Conservation (phyloP, 2,797 vertebrate genomes). For the Leucoraja ocellata region DNA sequence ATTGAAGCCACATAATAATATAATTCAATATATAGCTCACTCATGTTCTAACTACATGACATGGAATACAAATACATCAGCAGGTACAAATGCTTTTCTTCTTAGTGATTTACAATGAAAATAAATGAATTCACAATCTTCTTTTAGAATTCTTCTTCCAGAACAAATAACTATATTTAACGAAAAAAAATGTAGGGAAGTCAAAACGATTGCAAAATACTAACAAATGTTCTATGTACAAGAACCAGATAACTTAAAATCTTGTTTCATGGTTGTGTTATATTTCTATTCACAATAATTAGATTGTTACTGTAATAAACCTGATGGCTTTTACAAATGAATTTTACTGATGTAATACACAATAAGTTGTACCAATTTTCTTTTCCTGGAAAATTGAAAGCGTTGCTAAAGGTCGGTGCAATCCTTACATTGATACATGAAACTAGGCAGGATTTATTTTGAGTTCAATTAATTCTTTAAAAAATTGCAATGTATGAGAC, state of each 20-base stretch:
- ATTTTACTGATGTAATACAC: not conserved
- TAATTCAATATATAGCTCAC: constrained; percentile 23
- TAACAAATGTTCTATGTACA: not conserved
- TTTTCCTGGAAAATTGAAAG: not conserved
- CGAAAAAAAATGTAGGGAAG: not conserved
- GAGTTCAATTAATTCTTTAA: not conserved
- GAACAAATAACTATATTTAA: not conserved
- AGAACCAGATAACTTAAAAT: not conserved
- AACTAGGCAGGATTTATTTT: not conserved
- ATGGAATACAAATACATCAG: constrained; percentile 19
- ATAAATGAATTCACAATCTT: not conserved
- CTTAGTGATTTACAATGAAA: not conserved
- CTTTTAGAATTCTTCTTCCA: not conserved
- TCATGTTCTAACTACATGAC: not conserved
- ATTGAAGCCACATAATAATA: constrained; percentile 1
- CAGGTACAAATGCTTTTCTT: not conserved
- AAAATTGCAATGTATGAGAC: not conserved
- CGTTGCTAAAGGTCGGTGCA: not conserved
- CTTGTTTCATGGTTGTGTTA: not conserved
- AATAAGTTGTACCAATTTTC: not conserved
- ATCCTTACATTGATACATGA: not conserved
- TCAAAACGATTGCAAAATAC: not conserved
- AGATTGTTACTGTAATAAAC: not conserved
- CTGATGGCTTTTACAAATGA: not conserved
- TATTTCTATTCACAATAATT: not conserved